A percentile compares a stretch with the other conserved stretches of the same genome.
phyloP scores from a whole-genome alignment of 2,113 vertebrate species.

The Eulemur rufifrons region DNA sequence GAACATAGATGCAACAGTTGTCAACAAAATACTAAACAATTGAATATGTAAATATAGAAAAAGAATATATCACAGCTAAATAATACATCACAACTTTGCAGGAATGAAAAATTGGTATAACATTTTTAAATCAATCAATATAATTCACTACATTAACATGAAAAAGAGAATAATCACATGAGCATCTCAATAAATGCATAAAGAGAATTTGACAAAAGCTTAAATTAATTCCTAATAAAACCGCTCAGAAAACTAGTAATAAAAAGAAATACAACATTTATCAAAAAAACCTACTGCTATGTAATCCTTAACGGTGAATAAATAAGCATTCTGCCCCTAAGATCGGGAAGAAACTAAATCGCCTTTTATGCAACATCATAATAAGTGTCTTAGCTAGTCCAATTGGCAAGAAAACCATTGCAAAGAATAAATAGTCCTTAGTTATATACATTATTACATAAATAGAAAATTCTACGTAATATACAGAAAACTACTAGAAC shows the following conservation, averaged over 20 bases:
- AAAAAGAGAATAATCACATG: not conserved
- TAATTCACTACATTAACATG: not conserved
- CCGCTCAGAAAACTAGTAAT: not conserved
- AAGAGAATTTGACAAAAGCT: not conserved
- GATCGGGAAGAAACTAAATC: not conserved
- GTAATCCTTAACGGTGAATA: not conserved
- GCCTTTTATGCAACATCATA: not conserved
- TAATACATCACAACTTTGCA: not conserved
- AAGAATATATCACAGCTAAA: not conserved
- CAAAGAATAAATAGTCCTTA: not conserved
- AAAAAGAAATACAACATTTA: constrained; percentile 14
- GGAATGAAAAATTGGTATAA: not conserved
- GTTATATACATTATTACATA: not conserved
- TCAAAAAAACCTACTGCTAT: not conserved
- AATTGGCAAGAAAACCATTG: not conserved
- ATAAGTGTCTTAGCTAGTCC: not conserved
- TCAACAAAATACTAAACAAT: not conserved
- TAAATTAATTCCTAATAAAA: not conserved
- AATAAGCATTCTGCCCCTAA: not conserved
- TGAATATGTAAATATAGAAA: not conserved
- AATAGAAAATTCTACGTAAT: not conserved
- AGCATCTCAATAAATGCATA: not conserved
- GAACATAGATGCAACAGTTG: not conserved
- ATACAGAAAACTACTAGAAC: not conserved
- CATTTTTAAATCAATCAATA: not conserved